phyloP scores from a whole-genome alignment of 2,113 vertebrate genomes.

The Tupaia chinensis region DNA sequence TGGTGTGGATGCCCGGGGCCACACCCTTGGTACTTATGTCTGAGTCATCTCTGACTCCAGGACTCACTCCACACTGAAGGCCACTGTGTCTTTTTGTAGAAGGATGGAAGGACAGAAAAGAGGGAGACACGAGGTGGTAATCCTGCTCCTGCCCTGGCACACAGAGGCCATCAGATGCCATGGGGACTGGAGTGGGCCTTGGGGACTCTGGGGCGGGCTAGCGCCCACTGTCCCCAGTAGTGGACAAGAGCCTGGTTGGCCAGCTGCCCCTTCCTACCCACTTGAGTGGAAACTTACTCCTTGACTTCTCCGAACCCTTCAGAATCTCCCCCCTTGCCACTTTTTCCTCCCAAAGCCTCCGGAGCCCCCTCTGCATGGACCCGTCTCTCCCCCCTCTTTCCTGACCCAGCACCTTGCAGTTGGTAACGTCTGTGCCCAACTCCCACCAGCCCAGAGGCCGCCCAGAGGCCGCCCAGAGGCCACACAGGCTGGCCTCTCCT shows the following conservation, averaged over 20 bases:
- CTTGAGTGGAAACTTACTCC: not conserved
- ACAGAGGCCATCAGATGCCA: not conserved
- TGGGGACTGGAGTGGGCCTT: not conserved
- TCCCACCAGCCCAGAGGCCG: not conserved
- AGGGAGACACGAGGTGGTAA: not conserved
- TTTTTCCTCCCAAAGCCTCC: not conserved
- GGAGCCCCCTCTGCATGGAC: fast-evolving
- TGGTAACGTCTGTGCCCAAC: not conserved
- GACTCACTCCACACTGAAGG: not conserved
- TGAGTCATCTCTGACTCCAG: not conserved
- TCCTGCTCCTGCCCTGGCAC: not conserved
- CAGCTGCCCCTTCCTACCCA: not conserved
- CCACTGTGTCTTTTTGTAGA: not conserved
- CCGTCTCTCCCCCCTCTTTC: not conserved
- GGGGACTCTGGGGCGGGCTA: not conserved
- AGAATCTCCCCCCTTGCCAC: not conserved
- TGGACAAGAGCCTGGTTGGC: not conserved
- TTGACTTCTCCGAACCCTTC: slow-evolving; percentile 16
- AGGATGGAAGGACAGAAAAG: not conserved
- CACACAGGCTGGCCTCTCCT: not conserved
- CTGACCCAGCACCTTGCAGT: not conserved
- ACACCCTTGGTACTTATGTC: not conserved
- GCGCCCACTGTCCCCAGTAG: fast-evolving
- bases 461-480: not conserved
- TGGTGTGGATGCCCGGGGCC: fast-evolving